Conservation (phyloP, 2,113 vertebrate species). For the Fulmarus glacialis region DNA sequence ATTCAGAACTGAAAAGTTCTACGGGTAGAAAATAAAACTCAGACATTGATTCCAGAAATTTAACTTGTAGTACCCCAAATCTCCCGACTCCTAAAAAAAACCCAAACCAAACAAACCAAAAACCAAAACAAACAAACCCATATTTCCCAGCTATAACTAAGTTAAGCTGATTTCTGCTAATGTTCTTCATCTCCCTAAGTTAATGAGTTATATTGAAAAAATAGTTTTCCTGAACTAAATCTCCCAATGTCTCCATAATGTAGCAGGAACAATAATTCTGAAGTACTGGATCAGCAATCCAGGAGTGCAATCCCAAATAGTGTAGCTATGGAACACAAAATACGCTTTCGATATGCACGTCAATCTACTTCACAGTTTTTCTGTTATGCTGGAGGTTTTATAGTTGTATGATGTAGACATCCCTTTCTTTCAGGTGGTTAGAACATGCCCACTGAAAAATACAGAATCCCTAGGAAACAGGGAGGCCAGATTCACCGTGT, state of each 20-base stretch:
- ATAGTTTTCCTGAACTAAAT: background rate
- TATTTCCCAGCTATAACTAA: background rate
- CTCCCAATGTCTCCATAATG: background rate
- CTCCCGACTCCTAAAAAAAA: background rate
- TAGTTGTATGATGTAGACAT: background rate
- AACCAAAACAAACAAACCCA: background rate
- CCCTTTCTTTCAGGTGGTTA: background rate
- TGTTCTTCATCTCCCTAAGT: background rate
- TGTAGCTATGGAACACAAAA: background rate
- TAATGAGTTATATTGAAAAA: background rate
- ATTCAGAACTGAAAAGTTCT: background rate
- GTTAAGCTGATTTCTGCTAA: background rate
- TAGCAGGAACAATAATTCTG: background rate
- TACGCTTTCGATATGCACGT: no score
- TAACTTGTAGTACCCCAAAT: background rate
- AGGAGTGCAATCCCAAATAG: background rate
- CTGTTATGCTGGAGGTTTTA: background rate
- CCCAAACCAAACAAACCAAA: background rate
- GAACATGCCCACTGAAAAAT: background rate
- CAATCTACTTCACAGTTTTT: background rate
- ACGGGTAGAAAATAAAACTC: background rate
- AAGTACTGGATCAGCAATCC: background rate
- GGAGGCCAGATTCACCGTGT: fast-evolving
- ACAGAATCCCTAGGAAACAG: background rate
- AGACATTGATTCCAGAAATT: background rate